A percentile compares a stretch with the other conserved stretches of the same genome.
These are phyloP conservation scores for Bibio marci DNA, from an alignment of 2,888 invertebrate genomes.

Conservation along the genomic window DNA sequence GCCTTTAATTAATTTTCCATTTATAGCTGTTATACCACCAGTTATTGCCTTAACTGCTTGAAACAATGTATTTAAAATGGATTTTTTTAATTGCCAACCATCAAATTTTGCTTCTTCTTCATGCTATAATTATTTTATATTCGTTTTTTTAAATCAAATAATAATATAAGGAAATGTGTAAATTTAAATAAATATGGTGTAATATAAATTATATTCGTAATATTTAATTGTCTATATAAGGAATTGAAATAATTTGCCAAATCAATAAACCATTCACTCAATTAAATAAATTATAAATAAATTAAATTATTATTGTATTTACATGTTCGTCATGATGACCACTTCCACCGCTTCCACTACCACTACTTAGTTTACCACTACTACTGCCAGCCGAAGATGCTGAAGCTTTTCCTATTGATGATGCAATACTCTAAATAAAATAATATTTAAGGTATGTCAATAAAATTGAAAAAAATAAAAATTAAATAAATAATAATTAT, in stretches of 20 bases:
- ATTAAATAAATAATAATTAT: too few species aligned
- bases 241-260: constrained; percentile 3
- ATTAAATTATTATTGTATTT: not conserved
- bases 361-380: constrained; percentile 14
- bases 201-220: not conserved
- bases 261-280: constrained; percentile 3
- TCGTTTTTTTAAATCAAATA: too few species aligned
- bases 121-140: not conserved
- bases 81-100: constrained; percentile 64
- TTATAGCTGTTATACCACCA: constrained; percentile 72
- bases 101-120: constrained; percentile 31
- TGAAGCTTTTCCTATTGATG: constrained; percentile 26
- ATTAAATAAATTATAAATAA: not conserved
- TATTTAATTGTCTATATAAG: not conserved
- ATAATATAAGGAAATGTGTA: too few species aligned
- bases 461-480: too few species aligned
- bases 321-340: constrained; percentile 9
- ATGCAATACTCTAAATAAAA: constrained; percentile 18
- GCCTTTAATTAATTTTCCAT: constrained; percentile 73
- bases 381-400: constrained; percentile 25
- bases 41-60: constrained; percentile 80
- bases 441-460: too few species aligned
- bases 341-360: too few species aligned
- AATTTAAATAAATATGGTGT: not conserved
- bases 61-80: constrained; percentile 62